Evolutionary conservation across 92 coral and sea anemone genomes (phyloP).

Genomic region (Umimayanthus chanpuru): DNA sequence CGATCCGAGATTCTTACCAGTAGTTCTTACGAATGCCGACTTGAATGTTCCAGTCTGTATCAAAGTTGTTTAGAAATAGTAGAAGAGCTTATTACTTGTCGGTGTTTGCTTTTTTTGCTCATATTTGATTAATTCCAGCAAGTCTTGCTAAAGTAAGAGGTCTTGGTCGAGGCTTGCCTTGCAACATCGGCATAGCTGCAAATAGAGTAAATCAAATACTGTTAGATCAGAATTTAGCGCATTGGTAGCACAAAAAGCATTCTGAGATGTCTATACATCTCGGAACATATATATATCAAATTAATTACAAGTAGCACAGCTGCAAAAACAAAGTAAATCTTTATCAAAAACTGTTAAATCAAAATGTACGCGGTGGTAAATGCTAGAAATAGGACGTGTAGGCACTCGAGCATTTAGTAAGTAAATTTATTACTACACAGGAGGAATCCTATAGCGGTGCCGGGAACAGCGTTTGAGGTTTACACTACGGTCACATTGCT

Average conservation of each 20-base stretch:
- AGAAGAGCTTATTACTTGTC: background rate
- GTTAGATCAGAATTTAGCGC: background rate
- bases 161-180: slow-evolving; percentile 29
- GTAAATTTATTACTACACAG: no score
- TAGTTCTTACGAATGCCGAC: background rate
- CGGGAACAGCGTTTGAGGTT: no score
- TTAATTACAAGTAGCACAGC: background rate
- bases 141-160: slow-evolving; percentile 33
- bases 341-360: background rate
- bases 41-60: background rate
- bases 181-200: slow-evolving; percentile 23
- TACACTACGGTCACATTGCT: no score
- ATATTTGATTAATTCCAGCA: background rate
- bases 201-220: background rate
- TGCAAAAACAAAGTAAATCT: background rate
- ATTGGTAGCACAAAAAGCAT: no score
- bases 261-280: no score
- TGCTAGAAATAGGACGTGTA: no score
- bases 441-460: no score
- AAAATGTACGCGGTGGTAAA: no score
- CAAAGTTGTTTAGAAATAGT: background rate
- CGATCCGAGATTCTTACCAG: background rate
- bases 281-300: no score
- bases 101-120: background rate
- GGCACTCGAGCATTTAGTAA: no score